These are phyloP conservation scores for Hesperophylax magnus DNA, from an alignment of 1,140 invertebrate species.

Conservation along the genomic window DNA sequence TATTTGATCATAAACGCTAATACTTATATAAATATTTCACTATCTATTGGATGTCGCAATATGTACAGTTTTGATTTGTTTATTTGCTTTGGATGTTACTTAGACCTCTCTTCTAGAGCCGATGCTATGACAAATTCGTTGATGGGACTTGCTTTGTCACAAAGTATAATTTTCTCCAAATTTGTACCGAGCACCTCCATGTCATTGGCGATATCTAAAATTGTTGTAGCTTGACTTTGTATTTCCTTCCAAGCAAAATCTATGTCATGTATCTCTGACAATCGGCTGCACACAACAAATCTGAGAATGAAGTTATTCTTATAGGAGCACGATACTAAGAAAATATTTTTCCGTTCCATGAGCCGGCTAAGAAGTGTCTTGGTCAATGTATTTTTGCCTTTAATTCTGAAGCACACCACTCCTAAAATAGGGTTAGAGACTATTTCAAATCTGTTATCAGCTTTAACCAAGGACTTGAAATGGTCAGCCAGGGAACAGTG, in stretches of 20 bases:
- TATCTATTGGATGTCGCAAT: no score
- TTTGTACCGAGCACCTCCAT: conserved; percentile 15
- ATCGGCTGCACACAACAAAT: conserved; percentile 91
- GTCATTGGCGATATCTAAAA: conserved; percentile 38
- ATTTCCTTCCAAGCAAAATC: conserved; percentile 87
- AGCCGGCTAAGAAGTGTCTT: conserved; percentile 88
- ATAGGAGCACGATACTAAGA: conserved; percentile 94
- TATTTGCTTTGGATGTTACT: conserved; percentile 27
- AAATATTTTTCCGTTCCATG: conserved; percentile 93
- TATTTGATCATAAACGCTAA: background rate
- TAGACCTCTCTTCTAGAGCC: conserved; percentile 47
- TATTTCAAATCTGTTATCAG: conserved; percentile 89
- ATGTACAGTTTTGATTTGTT: background rate
- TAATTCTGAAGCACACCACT: conserved; percentile 94
- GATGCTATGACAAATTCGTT: conserved; percentile 39
- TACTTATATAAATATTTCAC: no score
- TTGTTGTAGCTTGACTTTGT: conserved; percentile 44
- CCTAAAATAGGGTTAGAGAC: conserved; percentile 90
- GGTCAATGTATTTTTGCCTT: conserved; percentile 88
- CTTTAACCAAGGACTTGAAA: conserved; percentile 81
- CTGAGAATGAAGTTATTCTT: conserved; percentile 88
- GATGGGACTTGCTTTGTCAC: conserved; percentile 43
- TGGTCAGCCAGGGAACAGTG: conserved; percentile 85
- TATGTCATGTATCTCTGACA: conserved; percentile 87
- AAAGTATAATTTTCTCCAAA: conserved; percentile 45